Conservation (phyloP, 2,797 vertebrate species). For the Falco columbarius region DNA sequence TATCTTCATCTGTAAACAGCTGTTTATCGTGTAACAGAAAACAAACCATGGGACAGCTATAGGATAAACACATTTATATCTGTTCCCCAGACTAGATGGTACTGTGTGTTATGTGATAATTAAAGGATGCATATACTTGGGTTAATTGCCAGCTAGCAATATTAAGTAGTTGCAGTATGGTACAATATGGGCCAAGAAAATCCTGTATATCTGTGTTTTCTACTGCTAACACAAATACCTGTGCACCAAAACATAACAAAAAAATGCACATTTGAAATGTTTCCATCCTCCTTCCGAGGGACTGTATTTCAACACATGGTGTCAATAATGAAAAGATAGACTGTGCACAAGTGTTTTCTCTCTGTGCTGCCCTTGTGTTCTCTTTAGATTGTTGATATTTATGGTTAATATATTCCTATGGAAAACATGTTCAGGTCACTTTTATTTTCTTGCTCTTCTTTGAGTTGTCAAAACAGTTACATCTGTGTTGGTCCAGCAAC, state of each 20-base stretch:
- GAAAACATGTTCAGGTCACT: not conserved
- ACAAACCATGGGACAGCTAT: constrained; percentile 31
- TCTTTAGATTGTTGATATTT: not conserved
- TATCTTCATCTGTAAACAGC: not conserved
- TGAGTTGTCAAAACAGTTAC: not conserved
- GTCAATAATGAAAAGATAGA: not conserved
- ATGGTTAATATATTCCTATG: not conserved
- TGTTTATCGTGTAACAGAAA: constrained; percentile 34
- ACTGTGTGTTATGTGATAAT: constrained; percentile 62
- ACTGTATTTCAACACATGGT: not conserved
- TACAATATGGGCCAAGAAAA: constrained; percentile 46
- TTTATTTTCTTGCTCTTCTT: not conserved
- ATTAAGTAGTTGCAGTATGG: constrained; percentile 58
- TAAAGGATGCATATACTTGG: constrained; percentile 67
- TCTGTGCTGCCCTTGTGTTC: not conserved
- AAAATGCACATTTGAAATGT: not conserved
- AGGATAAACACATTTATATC: constrained; percentile 57
- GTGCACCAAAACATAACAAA: not conserved
- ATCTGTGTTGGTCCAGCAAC: not conserved
- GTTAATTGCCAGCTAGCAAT: constrained; percentile 71
- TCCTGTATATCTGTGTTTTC: constrained; percentile 25
- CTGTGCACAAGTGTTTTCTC: not conserved
- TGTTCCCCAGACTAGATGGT: constrained; percentile 51
- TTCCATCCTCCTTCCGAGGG: not conserved
- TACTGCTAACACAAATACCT: constrained; percentile 29